Evolutionary conservation across 2,797 vertebrate species (phyloP).

Genomic region (Phalanger gymnotis): DNA sequence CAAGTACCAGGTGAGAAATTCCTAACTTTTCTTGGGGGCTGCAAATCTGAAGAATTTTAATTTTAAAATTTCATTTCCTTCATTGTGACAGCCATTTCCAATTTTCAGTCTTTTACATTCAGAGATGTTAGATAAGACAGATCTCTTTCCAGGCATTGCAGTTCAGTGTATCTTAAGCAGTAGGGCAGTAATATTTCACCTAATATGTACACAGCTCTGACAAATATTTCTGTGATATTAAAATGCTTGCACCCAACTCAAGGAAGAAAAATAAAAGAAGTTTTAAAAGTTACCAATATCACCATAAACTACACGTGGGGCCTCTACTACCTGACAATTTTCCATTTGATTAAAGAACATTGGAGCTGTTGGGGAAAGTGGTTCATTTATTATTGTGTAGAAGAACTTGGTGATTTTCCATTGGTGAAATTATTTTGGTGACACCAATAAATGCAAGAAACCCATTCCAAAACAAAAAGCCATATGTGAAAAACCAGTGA

Average conservation of each 20-base stretch:
- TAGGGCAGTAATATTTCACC: neutral
- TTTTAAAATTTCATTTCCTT: neutral
- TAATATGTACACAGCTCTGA: neutral
- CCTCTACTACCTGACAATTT: conserved; percentile 74
- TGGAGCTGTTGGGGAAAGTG: conserved; percentile 61
- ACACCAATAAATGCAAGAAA: conserved; percentile 77
- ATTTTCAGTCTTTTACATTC: neutral
- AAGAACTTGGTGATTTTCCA: conserved; percentile 79
- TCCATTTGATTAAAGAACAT: conserved; percentile 65
- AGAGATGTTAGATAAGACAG: neutral
- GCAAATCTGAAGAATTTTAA: neutral
- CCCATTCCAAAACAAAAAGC: conserved; percentile 83
- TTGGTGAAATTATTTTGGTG: conserved; percentile 77
- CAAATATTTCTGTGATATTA: conserved; percentile 2
- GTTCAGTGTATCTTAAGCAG: rapidly evolving
- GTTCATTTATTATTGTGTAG: conserved; percentile 68
- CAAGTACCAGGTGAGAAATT: conserved; percentile 12
- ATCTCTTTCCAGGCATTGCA: rapidly evolving
- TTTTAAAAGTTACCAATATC: conserved; percentile 34
- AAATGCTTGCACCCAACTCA: conserved; percentile 32
- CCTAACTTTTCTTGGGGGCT: neutral
- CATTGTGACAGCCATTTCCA: neutral
- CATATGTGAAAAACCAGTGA: conserved; percentile 85
- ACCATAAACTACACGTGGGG: conserved; percentile 49
- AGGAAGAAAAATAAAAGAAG: conserved; percentile 15